Base-by-base conservation (phyloP, 2,888 invertebrate species). In the Argynnis bischoffii region DNA sequence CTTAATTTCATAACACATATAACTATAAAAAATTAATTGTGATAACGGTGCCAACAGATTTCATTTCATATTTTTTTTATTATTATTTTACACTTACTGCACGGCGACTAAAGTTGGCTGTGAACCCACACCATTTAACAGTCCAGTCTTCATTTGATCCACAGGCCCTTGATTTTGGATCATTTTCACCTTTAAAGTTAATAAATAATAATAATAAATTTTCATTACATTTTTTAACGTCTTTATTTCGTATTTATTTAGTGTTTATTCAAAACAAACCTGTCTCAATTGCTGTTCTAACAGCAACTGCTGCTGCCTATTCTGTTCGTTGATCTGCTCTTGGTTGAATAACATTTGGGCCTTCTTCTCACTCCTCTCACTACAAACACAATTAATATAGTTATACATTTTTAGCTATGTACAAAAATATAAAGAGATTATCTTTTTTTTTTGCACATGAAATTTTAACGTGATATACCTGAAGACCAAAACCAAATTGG, bases 291-390 rank as follows among this genome's bases (percentile, higher is more conserved):
- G 90, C 74, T 94, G 90, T 71, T 93, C 88, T 54, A 91, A 79
- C 1, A 82, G 81, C 78, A 88, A 84, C 87, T 82, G 93, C 78
- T 86, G 93, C 86, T 87, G 94, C 71, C 88, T 87, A 80, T 87
- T 94, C 78, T 80, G 94, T 84, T 84, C 94, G 74, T 86, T 94
- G 83, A 92, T 86, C 74, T 93, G 90, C 80, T 94, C 94, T 75
- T 94, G 94, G 79, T 94, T 94, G 77, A 94, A 90, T 78, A 94
- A 89, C 86, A 94, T 91, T 81, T 94, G 94, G 0, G 93, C 93
- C 78, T 94, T 94, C 78, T 94, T 93, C 81, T 94, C 94, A 67
- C 93, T 92, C 66, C 94, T 89, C 80, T 95, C 95, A 75, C 94
- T 95, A 71, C 74, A 70, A 69, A 84, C 1, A 55, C 13, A 53